These are phyloP conservation scores for Sebastes hubbsi DNA, from an alignment of 2,797 vertebrate species.

Conservation along the genomic window DNA sequence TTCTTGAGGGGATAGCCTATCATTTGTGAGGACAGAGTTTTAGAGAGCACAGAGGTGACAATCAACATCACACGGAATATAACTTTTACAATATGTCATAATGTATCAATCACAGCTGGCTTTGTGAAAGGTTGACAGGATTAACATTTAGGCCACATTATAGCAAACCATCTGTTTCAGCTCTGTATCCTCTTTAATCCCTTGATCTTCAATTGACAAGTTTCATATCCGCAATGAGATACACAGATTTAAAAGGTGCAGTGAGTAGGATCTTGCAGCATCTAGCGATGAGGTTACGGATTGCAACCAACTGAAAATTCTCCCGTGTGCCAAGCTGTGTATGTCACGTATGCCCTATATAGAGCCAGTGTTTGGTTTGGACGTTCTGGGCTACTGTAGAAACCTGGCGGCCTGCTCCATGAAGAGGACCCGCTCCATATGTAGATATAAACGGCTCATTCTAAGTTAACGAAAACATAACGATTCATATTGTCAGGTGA, in stretches of 20 bases:
- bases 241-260: slow-evolving; percentile 11
- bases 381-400: no score
- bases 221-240: slow-evolving; percentile 51
- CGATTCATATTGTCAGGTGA: no score
- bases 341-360: no score
- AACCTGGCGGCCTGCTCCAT: no score
- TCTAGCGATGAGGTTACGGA: no score
- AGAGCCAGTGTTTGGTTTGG: no score
- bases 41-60: not conserved
- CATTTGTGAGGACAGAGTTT: not conserved
- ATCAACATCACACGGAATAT: slow-evolving; percentile 17
- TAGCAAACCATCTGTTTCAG: slow-evolving; percentile 69
- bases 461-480: no score
- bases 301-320: no score
- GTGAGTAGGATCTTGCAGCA: no score
- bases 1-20: not conserved
- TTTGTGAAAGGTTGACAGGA: slow-evolving; percentile 52
- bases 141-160: slow-evolving; percentile 57
- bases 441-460: no score
- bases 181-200: slow-evolving; percentile 56
- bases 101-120: slow-evolving; percentile 35
- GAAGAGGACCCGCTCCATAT: no score
- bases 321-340: no score
- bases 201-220: slow-evolving; percentile 52
- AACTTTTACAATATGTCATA: slow-evolving; percentile 35